Percentiles rank a stretch among this genome's conserved stretches.
phyloP scores from a whole-genome alignment of 2,888 invertebrate species.

The Melanostoma scalare region DNA sequence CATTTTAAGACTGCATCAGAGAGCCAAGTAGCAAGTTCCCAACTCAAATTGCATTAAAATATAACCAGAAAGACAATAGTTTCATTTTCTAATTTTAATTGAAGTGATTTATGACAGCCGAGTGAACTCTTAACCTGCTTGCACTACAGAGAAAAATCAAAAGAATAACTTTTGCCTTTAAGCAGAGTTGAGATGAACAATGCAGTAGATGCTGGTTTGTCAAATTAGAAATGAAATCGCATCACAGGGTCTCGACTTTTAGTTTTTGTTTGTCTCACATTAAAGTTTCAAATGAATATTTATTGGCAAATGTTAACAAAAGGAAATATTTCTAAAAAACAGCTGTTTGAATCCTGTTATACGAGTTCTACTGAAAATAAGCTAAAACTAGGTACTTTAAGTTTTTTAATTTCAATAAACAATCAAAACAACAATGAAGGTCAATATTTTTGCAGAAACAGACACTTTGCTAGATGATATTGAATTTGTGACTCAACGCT shows the following conservation, averaged over 20 bases:
- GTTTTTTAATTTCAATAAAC: too few species aligned
- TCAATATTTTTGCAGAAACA: too few species aligned
- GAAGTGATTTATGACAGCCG: slow-evolving; percentile 59
- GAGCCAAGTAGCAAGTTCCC: slow-evolving; percentile 16
- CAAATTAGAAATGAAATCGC: background rate
- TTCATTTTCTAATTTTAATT: slow-evolving; percentile 68
- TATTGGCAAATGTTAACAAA: background rate
- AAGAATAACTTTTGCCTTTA: slow-evolving; percentile 17
- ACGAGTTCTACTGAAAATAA: too few species aligned
- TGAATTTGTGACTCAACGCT: too few species aligned
- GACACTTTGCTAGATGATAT: too few species aligned
- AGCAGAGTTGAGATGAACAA: background rate
- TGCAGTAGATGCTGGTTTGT: background rate
- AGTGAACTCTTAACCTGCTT: background rate
- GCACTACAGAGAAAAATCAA: slow-evolving; percentile 18
- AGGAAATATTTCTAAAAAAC: background rate
- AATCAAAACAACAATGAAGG: too few species aligned
- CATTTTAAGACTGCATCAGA: background rate
- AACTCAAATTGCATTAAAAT: slow-evolving; percentile 36
- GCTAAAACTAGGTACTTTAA: too few species aligned
- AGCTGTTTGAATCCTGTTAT: too few species aligned
- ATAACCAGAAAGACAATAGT: slow-evolving; percentile 64
- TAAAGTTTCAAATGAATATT: background rate
- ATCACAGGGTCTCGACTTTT: background rate
- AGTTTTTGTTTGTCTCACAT: background rate